Conservation (phyloP, 1,140 invertebrate genomes). For the Saccostrea echinata region DNA sequence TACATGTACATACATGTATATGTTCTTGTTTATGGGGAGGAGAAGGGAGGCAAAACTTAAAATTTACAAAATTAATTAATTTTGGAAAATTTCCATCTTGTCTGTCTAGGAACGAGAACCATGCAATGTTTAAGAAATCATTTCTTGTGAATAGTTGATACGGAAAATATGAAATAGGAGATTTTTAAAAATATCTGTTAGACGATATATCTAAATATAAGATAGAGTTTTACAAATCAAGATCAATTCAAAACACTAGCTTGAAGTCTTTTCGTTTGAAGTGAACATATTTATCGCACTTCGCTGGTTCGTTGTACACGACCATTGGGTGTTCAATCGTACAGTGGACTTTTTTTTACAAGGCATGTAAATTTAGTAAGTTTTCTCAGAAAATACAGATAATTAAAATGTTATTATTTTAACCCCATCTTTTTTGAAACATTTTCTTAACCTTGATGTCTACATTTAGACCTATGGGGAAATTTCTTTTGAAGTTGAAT, state of each 20-base stretch:
- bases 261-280: neutral
- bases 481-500: constrained; percentile 23
- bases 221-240: neutral
- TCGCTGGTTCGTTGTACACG: neutral
- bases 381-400: constrained; percentile 20
- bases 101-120: no score
- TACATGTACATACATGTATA: no score
- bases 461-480: constrained; percentile 26
- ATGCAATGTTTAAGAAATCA: no score
- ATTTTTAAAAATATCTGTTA: no score
- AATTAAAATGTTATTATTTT: constrained; percentile 31
- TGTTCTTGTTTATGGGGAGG: no score
- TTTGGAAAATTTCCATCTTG: no score
- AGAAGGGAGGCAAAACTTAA: no score
- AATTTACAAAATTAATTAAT: no score
- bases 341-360: constrained; percentile 1
- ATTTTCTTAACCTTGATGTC: constrained; percentile 16
- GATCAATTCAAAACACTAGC: neutral
- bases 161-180: no score
- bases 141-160: no score
- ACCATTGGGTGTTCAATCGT: neutral
- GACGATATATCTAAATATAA: neutral
- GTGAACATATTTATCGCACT: neutral
- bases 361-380: constrained; percentile 17
- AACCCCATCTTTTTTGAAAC: constrained; percentile 17